A percentile compares a stretch with the other conserved stretches of the same genome.
Conservation (phyloP, 2,113 vertebrate species). For the Cryptomyrus ogoouensis region DNA sequence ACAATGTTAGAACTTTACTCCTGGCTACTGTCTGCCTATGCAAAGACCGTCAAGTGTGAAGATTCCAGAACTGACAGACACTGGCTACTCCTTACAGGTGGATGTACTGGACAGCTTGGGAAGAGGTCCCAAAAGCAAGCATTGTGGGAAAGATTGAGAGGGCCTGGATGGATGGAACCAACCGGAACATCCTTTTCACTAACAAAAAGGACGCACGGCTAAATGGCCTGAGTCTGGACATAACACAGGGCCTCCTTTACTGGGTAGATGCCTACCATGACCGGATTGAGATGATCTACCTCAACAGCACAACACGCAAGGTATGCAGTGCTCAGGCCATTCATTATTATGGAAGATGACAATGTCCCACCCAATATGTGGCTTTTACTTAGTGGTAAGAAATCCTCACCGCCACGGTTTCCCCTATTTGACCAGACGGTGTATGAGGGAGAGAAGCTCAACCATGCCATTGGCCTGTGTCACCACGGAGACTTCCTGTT, state of each 20-base stretch:
- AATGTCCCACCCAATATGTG: neutral
- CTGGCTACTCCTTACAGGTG: conserved; percentile 61
- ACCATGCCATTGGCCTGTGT: conserved; percentile 87
- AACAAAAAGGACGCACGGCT: conserved; percentile 92
- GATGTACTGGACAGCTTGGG: conserved; percentile 99
- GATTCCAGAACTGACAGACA: neutral
- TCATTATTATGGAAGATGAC: neutral
- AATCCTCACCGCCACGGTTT: neutral
- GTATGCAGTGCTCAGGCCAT: conserved; percentile 38
- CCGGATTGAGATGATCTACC: conserved; percentile 84
- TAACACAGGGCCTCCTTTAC: conserved; percentile 81
- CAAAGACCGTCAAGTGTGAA: neutral
- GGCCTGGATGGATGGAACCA: conserved; percentile 95
- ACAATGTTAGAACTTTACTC: neutral
- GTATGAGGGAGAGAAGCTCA: conserved; percentile 84
- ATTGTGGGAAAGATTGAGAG: conserved; percentile 88
- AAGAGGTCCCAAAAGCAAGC: conserved; percentile 89
- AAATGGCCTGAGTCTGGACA: conserved; percentile 89
- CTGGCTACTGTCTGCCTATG: neutral
- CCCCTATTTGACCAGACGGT: conserved; percentile 63
- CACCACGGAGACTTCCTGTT: conserved; percentile 89
- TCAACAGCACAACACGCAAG: conserved; percentile 82
- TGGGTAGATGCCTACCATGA: conserved; percentile 96
- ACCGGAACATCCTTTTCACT: conserved; percentile 82
- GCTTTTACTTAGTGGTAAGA: neutral